Base-by-base conservation (phyloP, 2,888 invertebrate genomes). In the Agrenia bidenticulata region DNA sequence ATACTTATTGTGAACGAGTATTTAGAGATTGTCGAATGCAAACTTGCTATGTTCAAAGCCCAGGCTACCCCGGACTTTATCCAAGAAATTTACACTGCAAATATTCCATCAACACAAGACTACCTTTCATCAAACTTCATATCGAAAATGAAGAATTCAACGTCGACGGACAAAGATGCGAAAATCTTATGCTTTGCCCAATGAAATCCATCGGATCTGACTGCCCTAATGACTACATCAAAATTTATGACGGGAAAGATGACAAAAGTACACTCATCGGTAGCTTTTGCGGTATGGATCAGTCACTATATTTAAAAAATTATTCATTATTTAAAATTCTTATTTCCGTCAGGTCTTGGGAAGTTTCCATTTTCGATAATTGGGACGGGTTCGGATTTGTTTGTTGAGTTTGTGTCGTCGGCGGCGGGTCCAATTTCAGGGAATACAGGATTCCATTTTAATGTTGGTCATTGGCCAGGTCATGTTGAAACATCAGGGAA, bases 341-440 rank as follows among this genome's bases (percentile, higher is more conserved):
- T 39, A 7, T 39, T 7, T 39, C 39, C 39, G 15, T 11, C 15
- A 39, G 39, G 51, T 7, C 13, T 51, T 51, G 51, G 51, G 23
- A 93, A 93, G 81, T 94, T 94, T 78, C 93, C 94, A 0, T 92
- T 92, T 82, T 92, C 92, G 78, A 94, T 94, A 79, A 93, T 94
- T 77, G 94, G 94, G 13, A 94, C 94, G 53, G 92, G 92, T 2
- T 66, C 66, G 0, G 69, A 69, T 42, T 50, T 69, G 2, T 69
- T 64, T 56, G 69, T 69, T 21, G 89, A 90, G 79, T 93, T 93
- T 78, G 89, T 92, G 72, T 91, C 91, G 45, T 92, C 92, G 2
- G 89, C 91, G 41, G 92, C 92, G 75, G 92, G 93, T 49, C 94
- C 94, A 0, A 82, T 94, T 21, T 84, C 94, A 57, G 53, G 51